Percentiles rank a stretch among this genome's conserved stretches.
Evolutionary conservation across 2,797 vertebrate genomes (phyloP).

Genomic region (Synaphobranchus kaupii): DNA sequence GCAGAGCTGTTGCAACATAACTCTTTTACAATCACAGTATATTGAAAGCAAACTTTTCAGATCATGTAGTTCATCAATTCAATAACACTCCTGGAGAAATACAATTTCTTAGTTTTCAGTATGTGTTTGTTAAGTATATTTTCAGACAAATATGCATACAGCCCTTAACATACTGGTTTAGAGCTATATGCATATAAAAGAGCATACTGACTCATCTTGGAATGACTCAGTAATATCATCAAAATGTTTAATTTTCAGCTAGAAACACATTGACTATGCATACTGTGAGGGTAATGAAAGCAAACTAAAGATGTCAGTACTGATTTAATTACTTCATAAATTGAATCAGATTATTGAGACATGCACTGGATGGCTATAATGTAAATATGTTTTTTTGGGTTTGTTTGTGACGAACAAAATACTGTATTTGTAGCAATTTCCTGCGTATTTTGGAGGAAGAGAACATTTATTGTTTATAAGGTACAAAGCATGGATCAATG

Average conservation of each 20-base stretch:
- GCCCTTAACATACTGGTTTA: not conserved
- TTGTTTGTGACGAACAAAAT: conserved; percentile 46
- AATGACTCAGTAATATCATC: not conserved
- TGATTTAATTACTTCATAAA: conserved; percentile 28
- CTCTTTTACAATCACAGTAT: not conserved
- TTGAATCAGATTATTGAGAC: conserved; percentile 20
- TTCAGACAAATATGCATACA: not conserved
- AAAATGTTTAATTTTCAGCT: conserved; percentile 19
- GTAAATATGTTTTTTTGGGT: conserved; percentile 60
- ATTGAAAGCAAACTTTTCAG: not conserved
- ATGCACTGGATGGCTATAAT: conserved; percentile 68
- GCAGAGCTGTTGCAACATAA: not conserved
- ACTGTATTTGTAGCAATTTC: conserved; percentile 41
- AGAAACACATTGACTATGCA: conserved; percentile 6
- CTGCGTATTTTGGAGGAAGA: conserved; percentile 38
- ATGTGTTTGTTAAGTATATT: not conserved
- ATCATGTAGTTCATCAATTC: not conserved
- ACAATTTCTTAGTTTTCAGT: not conserved
- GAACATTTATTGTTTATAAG: conserved; percentile 42
- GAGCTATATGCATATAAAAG: conserved; percentile 17
- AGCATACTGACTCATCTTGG: not conserved
- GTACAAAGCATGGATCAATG: conserved; percentile 50
- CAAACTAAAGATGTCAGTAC: conserved; percentile 18
- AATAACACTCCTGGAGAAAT: not conserved
- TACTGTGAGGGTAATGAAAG: not conserved